Evolutionary conservation across 1,140 invertebrate species (phyloP), one percentile per base, ranked within the genome.

Genomic region (Brachionus rotundiformis): DNA sequence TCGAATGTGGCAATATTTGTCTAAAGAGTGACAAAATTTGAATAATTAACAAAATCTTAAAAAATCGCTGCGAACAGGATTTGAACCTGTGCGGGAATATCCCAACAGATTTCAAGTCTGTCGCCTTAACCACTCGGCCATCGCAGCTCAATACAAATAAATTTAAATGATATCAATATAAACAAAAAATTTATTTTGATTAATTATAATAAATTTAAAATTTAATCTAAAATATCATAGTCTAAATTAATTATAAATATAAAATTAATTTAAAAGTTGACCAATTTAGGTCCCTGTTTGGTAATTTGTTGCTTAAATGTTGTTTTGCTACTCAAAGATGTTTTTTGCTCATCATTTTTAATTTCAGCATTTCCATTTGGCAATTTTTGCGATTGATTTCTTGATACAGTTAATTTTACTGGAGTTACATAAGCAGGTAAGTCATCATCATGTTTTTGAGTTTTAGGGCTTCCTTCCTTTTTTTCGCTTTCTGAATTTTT

Each of bases 231-330:
- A 27, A 33, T 63, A 63, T n/a, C 16, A 63, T 54, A 63, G 13
- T 63, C 61, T 63, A 63, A 0, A 29, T 33, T 33, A 8, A 29
- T 10, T 63, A 29, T 29, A 59, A 59, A 23, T 0, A 23, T 23
- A 11, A 63, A 8, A n/a, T 36, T n/a, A n/a, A n/a, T 8, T 73
- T 31, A 73, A 73, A 73, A 73, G 27, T 73, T 73, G 10, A 73
- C 68, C 39, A 73, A 47, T 47, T 73, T 73, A 13, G 68, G 68
- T 6, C 68, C 68, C 44, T 73, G 68, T 13, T 29, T 73, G 19
- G 41, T 31, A 44, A 73, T 25, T 44, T 73, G 68, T 16, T 73
- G 68, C 41, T 73, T 73, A 44, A 73, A 73, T 44, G 68, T 44
- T 16, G 63, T 68, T 36, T 68, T 68, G 1, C n/a, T 2, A 16